Percentiles rank a stretch among this genome's conserved stretches.
These are phyloP conservation scores for Drosophila lini DNA, from an alignment of 1,140 invertebrate species.

Conservation along the genomic window DNA sequence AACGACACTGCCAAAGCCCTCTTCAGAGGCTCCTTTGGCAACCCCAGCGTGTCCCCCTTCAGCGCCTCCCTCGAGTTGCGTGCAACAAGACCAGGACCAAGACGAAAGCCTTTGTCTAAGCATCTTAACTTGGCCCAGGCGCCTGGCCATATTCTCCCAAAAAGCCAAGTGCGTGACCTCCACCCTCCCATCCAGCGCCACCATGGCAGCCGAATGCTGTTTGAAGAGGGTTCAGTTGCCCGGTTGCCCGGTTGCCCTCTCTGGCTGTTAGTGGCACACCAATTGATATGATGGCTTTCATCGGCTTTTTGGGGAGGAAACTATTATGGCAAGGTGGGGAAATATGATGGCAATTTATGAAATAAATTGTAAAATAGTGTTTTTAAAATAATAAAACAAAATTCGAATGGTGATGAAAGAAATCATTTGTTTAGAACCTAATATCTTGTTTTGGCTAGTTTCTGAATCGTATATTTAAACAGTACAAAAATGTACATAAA, in stretches of 20 bases:
- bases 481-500: too few relatives aligned
- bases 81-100: conserved; percentile 5
- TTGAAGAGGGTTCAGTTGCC: conserved; percentile 16
- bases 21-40: conserved; percentile 8
- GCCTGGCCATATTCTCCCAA: conserved; percentile 9
- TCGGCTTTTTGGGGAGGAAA: background rate
- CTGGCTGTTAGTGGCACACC: conserved; percentile 3
- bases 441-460: background rate
- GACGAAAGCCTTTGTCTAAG: conserved; percentile 25
- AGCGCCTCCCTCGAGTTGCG: background rate
- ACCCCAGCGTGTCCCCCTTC: background rate
- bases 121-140: conserved; percentile 27
- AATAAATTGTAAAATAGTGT: background rate
- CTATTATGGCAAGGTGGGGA: background rate
- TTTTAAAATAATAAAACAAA: background rate
- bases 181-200: background rate
- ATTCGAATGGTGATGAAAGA: too few relatives aligned
- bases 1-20: conserved; percentile 48
- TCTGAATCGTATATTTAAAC: background rate
- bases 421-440: background rate
- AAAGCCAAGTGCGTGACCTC: conserved; percentile 45
- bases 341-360: background rate
- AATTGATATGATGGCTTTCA: conserved; percentile 4
- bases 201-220: conserved; percentile 18
- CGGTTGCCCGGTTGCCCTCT: background rate